Conservation (phyloP, 2,888 invertebrate genomes). For the Idaea aversata region DNA sequence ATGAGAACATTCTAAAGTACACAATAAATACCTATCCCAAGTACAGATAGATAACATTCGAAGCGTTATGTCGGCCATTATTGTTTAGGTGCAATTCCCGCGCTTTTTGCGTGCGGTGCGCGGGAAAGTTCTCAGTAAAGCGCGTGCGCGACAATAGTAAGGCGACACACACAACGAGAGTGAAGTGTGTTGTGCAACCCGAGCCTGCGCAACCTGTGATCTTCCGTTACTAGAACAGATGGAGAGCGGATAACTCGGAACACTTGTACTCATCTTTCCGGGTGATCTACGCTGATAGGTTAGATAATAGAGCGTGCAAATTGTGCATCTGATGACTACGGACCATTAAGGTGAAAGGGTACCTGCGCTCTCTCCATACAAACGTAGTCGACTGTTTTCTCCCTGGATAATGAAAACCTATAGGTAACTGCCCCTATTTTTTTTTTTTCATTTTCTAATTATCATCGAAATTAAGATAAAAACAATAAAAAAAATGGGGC, state of each 20-base stretch:
- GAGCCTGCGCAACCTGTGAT: conserved; percentile 62
- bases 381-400: too few species aligned
- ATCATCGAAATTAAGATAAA: too few species aligned
- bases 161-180: conserved; percentile 64
- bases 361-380: too few species aligned
- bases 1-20: conserved; percentile 68
- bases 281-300: conserved; percentile 2
- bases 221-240: conserved; percentile 69
- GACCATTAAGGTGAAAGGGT: too few species aligned
- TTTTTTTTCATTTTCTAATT: too few species aligned
- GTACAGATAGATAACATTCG: conserved; percentile 68
- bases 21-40: conserved; percentile 45
- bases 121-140: conserved; percentile 78
- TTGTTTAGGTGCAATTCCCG: conserved; percentile 72
- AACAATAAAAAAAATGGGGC: too few species aligned
- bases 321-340: neutral
- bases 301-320: neutral
- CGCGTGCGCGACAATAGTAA: conserved; percentile 74
- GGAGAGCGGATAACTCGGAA: conserved; percentile 52
- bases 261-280: conserved; percentile 32
- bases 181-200: conserved; percentile 75
- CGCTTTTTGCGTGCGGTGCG: conserved; percentile 74
- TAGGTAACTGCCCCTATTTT: too few species aligned
- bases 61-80: conserved; percentile 76
- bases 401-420: too few species aligned